Percentiles rank a stretch among this genome's conserved stretches.
These are phyloP conservation scores for Acrobasis consociella DNA, from an alignment of 2,888 invertebrate species.

Conservation along the genomic window DNA sequence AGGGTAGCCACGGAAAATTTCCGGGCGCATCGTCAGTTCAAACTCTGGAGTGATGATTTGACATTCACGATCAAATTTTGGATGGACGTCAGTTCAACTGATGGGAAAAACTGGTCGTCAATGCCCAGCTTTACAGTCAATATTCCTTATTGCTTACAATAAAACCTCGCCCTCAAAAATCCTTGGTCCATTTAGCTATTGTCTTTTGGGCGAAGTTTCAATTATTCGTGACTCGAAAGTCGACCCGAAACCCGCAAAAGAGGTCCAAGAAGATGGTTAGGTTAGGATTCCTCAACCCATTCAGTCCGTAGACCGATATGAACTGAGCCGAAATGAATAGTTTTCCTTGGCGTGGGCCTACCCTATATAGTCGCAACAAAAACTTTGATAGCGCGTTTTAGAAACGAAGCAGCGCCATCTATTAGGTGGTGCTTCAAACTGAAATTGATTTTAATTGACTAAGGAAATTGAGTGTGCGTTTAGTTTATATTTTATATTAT, in stretches of 20 bases:
- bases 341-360: conserved; percentile 28
- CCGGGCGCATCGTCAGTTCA: too few relatives aligned
- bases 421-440: too few relatives aligned
- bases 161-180: conserved; percentile 11
- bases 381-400: conserved; percentile 50
- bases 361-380: conserved; percentile 34
- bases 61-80: too few relatives aligned
- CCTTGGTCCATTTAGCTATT: not conserved
- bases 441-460: too few relatives aligned
- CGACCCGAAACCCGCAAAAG: conserved; percentile 76
- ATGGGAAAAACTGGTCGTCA: too few relatives aligned
- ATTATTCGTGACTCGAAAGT: conserved; percentile 74
- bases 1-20: too few relatives aligned
- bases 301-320: conserved; percentile 87
- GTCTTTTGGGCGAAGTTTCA: conserved; percentile 61
- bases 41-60: too few relatives aligned
- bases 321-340: conserved; percentile 89
- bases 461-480: too few relatives aligned
- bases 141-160: too few relatives aligned
- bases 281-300: conserved; percentile 81
- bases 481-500: too few relatives aligned
- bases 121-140: too few relatives aligned
- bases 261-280: conserved; percentile 80
- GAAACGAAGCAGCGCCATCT: conserved; percentile 26
- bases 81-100: too few relatives aligned